Base-by-base conservation (phyloP, 2,888 invertebrate genomes). In the Drosophila fulvimacula region DNA sequence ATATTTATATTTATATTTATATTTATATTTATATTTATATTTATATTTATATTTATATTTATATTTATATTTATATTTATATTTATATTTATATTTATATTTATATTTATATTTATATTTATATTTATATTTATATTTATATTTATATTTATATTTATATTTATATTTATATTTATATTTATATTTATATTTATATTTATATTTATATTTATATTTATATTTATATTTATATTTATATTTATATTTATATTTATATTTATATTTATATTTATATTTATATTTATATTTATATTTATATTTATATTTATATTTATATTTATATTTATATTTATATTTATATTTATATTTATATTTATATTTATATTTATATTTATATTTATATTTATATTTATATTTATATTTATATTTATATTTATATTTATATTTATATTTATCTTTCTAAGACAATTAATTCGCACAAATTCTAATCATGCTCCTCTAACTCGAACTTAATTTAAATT, bases 381-480 rank as follows among this genome's bases (percentile, higher is more conserved):
- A 38, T 38, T 38, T 38, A 38, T 38, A 38, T 38, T 38, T 38
- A 38, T 38, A 38, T 38, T 38, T 17, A 38, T 38, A 38, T 38
- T 38, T 39, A 39, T 39, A 17, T 39, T 39, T 39, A 39, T 39
- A 39, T 39, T 39, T 39, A 17, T 39, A 39, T 39, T n/a, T 38
- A 17, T 38, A 19, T 13, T 11, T 41, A 10, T 17, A 41, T 41
- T 41, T 41, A 19, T 19, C 19, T 41, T 41, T 2, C n/a, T n/a
- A n/a, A n/a, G n/a, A n/a, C n/a, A n/a, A n/a, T n/a, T n/a, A n/a
- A n/a, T n/a, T n/a, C n/a, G n/a, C n/a, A 13, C 6, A 19, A 19
- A 11, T 38, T n/a, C 38, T 41, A 41, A 21, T 42, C 21, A 6
- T 42, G 19, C 7, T 3, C 7, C 13, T 15, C 21, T 13, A 15